A percentile compares a stretch with the other conserved stretches of the same genome.
phyloP scores from a whole-genome alignment of 1,140 invertebrate species.

The Brachionus paranguensis region DNA sequence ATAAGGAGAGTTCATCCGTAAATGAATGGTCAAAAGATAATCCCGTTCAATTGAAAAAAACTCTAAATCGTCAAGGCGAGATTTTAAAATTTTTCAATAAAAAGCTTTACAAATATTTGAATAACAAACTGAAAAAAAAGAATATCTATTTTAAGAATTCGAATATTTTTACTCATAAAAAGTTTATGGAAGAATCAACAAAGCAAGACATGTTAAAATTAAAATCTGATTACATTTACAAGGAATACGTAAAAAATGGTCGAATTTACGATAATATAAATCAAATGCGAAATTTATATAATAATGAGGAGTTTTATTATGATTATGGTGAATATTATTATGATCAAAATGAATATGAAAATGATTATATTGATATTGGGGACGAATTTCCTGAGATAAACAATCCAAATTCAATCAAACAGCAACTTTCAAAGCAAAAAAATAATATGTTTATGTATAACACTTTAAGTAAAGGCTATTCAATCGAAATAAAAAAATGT shows the following conservation, averaged over 20 bases:
- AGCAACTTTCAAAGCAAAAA: background rate
- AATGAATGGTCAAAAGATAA: background rate
- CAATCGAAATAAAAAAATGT: background rate
- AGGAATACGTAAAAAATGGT: background rate
- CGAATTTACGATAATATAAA: background rate
- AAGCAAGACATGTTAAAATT: background rate
- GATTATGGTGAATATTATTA: background rate
- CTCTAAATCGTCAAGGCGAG: background rate
- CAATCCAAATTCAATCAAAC: background rate
- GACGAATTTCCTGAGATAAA: background rate
- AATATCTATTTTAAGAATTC: background rate
- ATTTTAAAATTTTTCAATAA: background rate
- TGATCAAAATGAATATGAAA: background rate
- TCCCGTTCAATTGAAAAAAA: background rate
- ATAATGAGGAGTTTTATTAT: background rate
- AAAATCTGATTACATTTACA: background rate
- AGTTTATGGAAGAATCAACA: background rate
- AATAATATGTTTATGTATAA: background rate
- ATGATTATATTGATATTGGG: background rate
- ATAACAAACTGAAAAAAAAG: background rate
- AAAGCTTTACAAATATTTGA: background rate
- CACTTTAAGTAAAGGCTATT: background rate
- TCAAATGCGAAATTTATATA: background rate
- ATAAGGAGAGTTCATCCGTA: background rate
- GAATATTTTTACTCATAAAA: background rate